These are phyloP conservation scores for Tragelaphus scriptus DNA, from an alignment of 2,113 vertebrate species.

Conservation along the genomic window DNA sequence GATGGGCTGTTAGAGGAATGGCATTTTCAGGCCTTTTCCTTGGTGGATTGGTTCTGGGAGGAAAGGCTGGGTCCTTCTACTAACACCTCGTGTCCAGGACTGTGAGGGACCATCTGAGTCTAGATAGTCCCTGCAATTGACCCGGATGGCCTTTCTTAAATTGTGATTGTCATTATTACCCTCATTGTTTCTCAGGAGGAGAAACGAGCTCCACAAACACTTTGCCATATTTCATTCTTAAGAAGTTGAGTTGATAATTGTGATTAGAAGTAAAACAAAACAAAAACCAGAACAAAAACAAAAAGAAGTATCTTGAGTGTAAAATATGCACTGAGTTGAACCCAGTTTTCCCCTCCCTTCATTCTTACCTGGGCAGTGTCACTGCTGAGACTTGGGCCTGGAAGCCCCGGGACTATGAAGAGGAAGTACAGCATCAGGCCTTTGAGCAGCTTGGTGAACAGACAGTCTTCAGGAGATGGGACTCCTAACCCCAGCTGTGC, in stretches of 20 bases:
- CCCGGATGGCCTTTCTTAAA: not conserved
- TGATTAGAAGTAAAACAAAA: not conserved
- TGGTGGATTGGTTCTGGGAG: not conserved
- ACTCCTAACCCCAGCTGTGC: not conserved
- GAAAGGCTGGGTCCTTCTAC: not conserved
- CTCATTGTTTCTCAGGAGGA: not conserved
- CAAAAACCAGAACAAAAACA: not conserved
- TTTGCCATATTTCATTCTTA: not conserved
- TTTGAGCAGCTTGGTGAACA: not conserved
- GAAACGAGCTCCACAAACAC: not conserved
- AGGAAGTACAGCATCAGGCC: not conserved
- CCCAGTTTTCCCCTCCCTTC: not conserved
- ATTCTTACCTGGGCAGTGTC: not conserved
- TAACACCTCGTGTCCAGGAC: not conserved
- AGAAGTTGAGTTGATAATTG: not conserved
- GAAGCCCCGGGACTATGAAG: accelerated
- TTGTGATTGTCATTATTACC: not conserved
- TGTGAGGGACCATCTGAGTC: not conserved
- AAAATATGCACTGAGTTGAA: not conserved
- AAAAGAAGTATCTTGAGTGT: not conserved
- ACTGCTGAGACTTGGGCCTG: not conserved
- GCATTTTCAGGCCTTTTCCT: not conserved
- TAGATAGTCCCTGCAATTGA: accelerated
- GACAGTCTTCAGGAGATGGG: accelerated
- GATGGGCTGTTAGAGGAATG: not conserved